Evolutionary conservation across 2,888 invertebrate species (phyloP), one percentile per base, ranked within the genome.

Genomic region (Athripsodes cinereus): DNA sequence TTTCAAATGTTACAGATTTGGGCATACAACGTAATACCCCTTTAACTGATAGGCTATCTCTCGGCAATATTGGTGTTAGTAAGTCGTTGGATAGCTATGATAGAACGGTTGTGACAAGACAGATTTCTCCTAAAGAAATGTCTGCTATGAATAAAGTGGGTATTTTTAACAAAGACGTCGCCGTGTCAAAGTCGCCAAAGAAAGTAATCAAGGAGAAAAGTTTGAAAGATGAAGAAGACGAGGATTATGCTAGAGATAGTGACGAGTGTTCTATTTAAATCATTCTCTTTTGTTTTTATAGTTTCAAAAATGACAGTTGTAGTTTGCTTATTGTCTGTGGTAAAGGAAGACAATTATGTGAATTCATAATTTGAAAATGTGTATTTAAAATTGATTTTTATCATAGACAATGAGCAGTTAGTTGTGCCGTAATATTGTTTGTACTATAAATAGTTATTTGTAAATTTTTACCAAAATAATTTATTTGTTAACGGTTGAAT

Each of bases 191-290:
- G 64, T 77, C 78, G 5, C 77, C 78, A 11, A 72, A 74, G 44
- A 78, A 77, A 22, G 31, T 71, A 72, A n/a, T n/a, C n/a, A 55
- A 72, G 71, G 66, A 72, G 71, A 46, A 53, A 20, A 71, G 71
- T 18, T 61, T 58, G 19, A 66, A 68, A 22, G 74, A 74, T 35
- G 77, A 77, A 11, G 79, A 79, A 2, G 78, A 79, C 60, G 79
- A 78, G 1, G 79, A 79, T 64, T 79, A 79, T 69, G 79, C 79
- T 44, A 71, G 78, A 16, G 82, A 83, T 67, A 82, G 82, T 67
- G 83, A 83, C 69, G 83, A 83, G 69, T 83, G 83, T 70, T 83
- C 83, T 70, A 83, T 83, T 74, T 84, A 73, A 60, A 57, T n/a
- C 2, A 40, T 26, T 26, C 5, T 26, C 26, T 26, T 26, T 26